A percentile compares a stretch with the other conserved stretches of the same genome.
phyloP scores from a whole-genome alignment of 2,888 invertebrate genomes.

The Oscheius myriophilus region DNA sequence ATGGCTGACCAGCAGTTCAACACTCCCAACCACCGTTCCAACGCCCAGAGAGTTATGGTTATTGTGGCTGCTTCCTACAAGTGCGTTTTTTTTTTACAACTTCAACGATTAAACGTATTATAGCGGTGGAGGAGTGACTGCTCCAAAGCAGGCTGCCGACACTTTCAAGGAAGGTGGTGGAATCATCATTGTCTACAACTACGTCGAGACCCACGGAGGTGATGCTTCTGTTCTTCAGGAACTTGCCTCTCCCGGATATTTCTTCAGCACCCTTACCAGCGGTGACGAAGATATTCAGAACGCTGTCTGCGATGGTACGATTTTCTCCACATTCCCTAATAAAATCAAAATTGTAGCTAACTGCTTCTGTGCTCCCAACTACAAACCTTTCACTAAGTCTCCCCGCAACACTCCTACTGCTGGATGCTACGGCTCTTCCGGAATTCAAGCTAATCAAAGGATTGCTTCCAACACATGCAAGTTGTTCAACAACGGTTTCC shows the following conservation, averaged over 20 bases:
- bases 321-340: not conserved
- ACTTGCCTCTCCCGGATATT: slow-evolving; percentile 25
- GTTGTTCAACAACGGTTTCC: slow-evolving; percentile 21
- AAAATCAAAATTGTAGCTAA: slow-evolving; percentile 11
- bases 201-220: slow-evolving; percentile 5
- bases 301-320: slow-evolving; percentile 16
- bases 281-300: not conserved
- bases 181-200: slow-evolving; percentile 27
- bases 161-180: slow-evolving; percentile 26
- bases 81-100: too few species aligned
- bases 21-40: slow-evolving; percentile 11
- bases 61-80: slow-evolving; percentile 18
- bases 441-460: not conserved
- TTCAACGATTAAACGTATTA: too few species aligned
- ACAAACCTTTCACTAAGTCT: not conserved
- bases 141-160: slow-evolving; percentile 16
- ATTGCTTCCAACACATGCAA: slow-evolving; percentile 23
- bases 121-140: not conserved
- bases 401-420: not conserved
- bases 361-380: slow-evolving; percentile 22
- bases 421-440: slow-evolving; percentile 14
- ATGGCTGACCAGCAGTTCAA: slow-evolving; percentile 13
- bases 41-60: slow-evolving; percentile 17
- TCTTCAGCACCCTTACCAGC: not conserved
- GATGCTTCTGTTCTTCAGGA: not conserved